These are phyloP conservation scores for Ia io DNA, from an alignment of 2,113 vertebrate species.

Conservation along the genomic window DNA sequence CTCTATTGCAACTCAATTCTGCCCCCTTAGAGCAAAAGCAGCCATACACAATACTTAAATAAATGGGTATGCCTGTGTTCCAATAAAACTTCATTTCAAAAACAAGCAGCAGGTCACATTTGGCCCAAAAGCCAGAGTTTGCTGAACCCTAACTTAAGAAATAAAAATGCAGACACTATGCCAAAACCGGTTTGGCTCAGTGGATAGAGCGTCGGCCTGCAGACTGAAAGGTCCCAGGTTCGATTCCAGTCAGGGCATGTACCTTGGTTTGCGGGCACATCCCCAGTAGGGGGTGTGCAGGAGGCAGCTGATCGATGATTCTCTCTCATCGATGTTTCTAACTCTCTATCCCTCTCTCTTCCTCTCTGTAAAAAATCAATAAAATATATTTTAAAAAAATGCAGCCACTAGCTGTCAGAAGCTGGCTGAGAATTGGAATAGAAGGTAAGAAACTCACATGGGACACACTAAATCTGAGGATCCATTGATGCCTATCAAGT, in stretches of 20 bases:
- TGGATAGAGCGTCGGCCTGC: no score
- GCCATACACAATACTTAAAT: not conserved
- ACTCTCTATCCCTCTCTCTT: no score
- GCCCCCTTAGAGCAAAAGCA: not conserved
- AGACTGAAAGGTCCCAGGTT: no score
- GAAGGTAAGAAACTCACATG: not conserved
- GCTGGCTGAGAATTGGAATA: not conserved
- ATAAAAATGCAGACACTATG: not conserved
- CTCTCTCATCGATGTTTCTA: no score
- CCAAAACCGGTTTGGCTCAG: no score
- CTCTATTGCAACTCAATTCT: not conserved
- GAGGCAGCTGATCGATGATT: no score
- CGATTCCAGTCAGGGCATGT: no score
- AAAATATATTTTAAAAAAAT: no score
- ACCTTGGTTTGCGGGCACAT: no score
- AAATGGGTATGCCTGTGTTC: not conserved
- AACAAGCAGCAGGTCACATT: not conserved
- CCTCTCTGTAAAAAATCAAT: no score
- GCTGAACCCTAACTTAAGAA: not conserved
- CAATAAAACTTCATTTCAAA: not conserved
- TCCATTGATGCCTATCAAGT: not conserved
- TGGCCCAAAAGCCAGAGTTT: not conserved
- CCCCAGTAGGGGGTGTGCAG: no score
- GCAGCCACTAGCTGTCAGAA: not conserved
- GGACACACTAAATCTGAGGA: not conserved